These are phyloP conservation scores for Cephus pulcher DNA, from an alignment of 2,888 invertebrate genomes.

Conservation along the genomic window DNA sequence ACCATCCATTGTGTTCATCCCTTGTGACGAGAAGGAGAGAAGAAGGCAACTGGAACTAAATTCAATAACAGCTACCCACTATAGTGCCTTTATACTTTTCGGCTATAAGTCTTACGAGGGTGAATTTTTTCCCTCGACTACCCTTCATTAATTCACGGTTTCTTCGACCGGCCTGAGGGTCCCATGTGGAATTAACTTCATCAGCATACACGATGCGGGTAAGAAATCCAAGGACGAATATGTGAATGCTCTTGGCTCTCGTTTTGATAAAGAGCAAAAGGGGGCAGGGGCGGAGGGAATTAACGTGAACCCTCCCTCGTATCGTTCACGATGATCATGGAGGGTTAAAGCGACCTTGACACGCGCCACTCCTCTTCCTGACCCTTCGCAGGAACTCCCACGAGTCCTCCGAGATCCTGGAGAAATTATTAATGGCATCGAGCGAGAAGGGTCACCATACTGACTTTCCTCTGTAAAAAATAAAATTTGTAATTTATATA, in stretches of 20 bases:
- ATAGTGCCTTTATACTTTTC: background rate
- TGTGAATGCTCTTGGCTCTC: background rate
- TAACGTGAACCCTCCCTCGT: background rate
- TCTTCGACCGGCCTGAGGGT: background rate
- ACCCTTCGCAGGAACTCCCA: slow-evolving; percentile 1
- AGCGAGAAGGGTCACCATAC: background rate
- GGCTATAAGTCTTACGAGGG: background rate
- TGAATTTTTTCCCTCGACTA: background rate
- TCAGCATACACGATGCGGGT: background rate
- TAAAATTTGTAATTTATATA: background rate
- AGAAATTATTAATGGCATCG: slow-evolving; percentile 13
- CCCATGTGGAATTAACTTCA: background rate
- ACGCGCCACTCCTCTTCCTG: slow-evolving; percentile 13
- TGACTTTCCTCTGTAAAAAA: background rate
- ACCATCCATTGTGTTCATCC: background rate
- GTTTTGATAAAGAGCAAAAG: background rate
- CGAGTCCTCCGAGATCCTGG: slow-evolving; percentile 1
- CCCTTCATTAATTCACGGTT: background rate
- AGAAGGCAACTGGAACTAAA: background rate
- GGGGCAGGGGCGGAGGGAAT: background rate
- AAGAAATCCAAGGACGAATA: background rate
- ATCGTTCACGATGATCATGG: background rate
- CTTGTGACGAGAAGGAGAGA: background rate
- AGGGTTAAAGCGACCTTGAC: slow-evolving; percentile 15
- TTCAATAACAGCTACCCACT: background rate